Evolutionary conservation across 2,797 vertebrate species (phyloP).

Genomic region (Protonibea diacanthus): DNA sequence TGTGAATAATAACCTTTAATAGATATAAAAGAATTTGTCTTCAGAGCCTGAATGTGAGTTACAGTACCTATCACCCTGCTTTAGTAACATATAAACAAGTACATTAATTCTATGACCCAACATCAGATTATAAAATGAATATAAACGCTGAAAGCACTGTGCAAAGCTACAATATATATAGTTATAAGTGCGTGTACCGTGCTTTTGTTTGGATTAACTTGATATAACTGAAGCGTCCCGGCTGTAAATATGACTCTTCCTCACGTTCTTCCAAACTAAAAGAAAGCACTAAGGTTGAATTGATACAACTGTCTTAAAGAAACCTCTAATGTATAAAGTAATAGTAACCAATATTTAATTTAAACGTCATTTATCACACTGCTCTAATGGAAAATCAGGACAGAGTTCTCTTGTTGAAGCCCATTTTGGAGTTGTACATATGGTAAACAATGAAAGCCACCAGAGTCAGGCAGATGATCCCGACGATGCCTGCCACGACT

Average conservation of each 20-base stretch:
- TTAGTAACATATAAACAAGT: background rate
- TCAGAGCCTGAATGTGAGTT: background rate
- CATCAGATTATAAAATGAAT: constrained; percentile 14
- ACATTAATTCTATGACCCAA: constrained; percentile 10
- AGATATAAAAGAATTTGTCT: background rate
- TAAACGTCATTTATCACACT: background rate
- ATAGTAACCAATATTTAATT: background rate
- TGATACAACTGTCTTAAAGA: background rate
- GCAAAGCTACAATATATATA: background rate
- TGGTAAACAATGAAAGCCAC: constrained; percentile 63
- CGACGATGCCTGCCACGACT: constrained; percentile 64
- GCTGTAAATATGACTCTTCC: background rate
- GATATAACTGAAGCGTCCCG: background rate
- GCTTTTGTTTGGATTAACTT: background rate
- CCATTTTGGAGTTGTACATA: constrained; percentile 17
- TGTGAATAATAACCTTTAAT: background rate
- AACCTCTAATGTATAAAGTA: background rate
- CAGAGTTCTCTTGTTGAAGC: constrained; percentile 12
- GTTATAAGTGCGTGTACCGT: background rate
- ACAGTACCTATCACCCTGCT: background rate
- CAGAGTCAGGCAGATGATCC: constrained; percentile 59
- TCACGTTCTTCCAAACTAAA: background rate
- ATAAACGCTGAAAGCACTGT: constrained; percentile 3
- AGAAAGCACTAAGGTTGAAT: background rate
- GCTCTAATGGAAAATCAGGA: background rate